Conservation (phyloP, 2,797 vertebrate species). For the Ispidina lecontei region DNA sequence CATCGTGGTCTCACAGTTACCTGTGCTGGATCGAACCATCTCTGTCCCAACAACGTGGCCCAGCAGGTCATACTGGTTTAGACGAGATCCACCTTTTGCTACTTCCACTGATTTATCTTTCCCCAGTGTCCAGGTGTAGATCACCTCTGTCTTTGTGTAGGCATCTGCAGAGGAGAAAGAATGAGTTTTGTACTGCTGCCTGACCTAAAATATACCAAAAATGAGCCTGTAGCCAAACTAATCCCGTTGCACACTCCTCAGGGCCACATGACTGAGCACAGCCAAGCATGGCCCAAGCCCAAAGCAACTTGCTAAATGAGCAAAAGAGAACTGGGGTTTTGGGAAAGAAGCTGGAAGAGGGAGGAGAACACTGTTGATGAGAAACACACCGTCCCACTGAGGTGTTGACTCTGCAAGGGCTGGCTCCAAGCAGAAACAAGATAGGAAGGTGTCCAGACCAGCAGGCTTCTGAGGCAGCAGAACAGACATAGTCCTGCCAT, state of each 20-base stretch:
- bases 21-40: constrained; percentile 98
- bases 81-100: constrained; percentile 92
- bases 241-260: constrained; percentile 3
- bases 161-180: constrained; percentile 84
- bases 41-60: constrained; percentile 95
- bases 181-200: not conserved
- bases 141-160: constrained; percentile 96
- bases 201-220: constrained; percentile 2
- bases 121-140: constrained; percentile 95
- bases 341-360: not conserved
- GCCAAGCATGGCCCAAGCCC: constrained; percentile 19
- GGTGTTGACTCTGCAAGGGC: not conserved
- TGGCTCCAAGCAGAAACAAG: not conserved
- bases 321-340: not conserved
- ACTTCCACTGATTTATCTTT: constrained; percentile 93
- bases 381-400: not conserved
- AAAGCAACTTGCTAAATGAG: constrained; percentile 29
- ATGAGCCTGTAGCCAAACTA: constrained; percentile 31
- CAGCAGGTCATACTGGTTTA: constrained; percentile 97
- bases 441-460: not conserved
- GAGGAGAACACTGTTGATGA: not conserved
- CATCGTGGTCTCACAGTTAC: constrained; percentile 63
- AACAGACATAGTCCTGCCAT: not conserved
- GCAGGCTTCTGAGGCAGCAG: constrained; percentile 9
- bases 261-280: constrained; percentile 43